Evolutionary conservation across 2,888 invertebrate genomes (phyloP), one percentile per base, ranked within the genome.

Genomic region (Isotomurus palustris): DNA sequence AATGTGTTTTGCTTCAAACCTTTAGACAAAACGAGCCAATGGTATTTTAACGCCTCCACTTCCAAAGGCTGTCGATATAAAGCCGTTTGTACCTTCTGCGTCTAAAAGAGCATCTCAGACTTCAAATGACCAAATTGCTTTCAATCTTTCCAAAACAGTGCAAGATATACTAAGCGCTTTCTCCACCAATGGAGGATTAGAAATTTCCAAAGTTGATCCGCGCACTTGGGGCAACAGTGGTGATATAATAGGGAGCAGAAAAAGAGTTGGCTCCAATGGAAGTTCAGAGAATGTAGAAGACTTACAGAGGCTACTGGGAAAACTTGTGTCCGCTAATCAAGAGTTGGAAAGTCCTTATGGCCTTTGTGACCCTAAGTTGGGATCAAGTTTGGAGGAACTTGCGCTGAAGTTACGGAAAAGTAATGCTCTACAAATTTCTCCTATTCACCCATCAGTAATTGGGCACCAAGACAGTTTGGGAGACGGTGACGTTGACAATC

Each of bases 351-450:
- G 45, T 53, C 50, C 27, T 12, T 17, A 35, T 57, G n/a, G 24
- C 45, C 19, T 51, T 53, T 27, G 58, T 53, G 22, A 58, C n/a
- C 12, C 48, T 36, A 50, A 47, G 40, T 52, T 70, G n/a, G 70
- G 65, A 27, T 65, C 70, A 17, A 66, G 60, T 0, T 41, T 70
- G 14, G 62, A 58, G 48, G 66, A 71, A 50, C 53, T 71, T 12
- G 69, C 70, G 6, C 66, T 68, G 22, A 69, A 69, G 38, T 41
- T 71, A 54, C 67, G 66, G 44, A 64, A 60, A 49, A 68, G 67
- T 2, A 69, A 69, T 57, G 66, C 70, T 4, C 53, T 71, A 12
- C 66, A 68, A 57, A 71, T 71, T 36, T 52, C 68, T 3, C 68
- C 69, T 12, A 65, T 69, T 45, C 61, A 63, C 12, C 67, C 68